These are phyloP conservation scores for Hyposoter didymator DNA, from an alignment of 2,888 invertebrate genomes.

Conservation along the genomic window DNA sequence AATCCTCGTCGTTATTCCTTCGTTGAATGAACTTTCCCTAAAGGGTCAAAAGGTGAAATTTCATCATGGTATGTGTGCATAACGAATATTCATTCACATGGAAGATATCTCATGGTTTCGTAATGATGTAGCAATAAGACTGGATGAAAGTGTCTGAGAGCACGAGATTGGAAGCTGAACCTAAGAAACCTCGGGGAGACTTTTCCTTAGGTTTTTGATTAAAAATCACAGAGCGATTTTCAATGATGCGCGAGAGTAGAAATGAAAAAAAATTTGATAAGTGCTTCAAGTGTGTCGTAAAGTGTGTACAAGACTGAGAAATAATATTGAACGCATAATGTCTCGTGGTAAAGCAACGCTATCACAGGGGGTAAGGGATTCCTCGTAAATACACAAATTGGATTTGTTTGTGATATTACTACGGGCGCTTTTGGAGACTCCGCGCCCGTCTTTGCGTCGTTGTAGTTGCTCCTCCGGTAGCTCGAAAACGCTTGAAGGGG, in stretches of 20 bases:
- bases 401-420: conserved; percentile 70
- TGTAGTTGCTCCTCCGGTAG: conserved; percentile 25
- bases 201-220: not conserved
- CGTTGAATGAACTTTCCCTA: not conserved
- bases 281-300: not conserved
- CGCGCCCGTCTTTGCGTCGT: conserved; percentile 44
- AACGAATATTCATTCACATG: not conserved
- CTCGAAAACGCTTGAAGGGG: conserved; percentile 38
- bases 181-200: not conserved
- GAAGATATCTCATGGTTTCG: not conserved
- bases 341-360: conserved; percentile 55
- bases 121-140: not conserved
- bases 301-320: not conserved
- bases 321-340: conserved; percentile 45
- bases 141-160: not conserved
- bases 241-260: not conserved
- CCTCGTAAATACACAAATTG: conserved; percentile 75
- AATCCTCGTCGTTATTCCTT: not conserved
- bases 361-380: conserved; percentile 41
- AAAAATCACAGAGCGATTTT: not conserved
- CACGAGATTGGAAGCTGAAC: not conserved
- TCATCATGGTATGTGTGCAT: not conserved
- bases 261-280: conserved; percentile 4
- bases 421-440: conserved; percentile 55
- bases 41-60: not conserved